Evolutionary conservation across 2,113 vertebrate genomes (phyloP), one percentile per base, ranked within the genome.

Genomic region (Cololabis saira): DNA sequence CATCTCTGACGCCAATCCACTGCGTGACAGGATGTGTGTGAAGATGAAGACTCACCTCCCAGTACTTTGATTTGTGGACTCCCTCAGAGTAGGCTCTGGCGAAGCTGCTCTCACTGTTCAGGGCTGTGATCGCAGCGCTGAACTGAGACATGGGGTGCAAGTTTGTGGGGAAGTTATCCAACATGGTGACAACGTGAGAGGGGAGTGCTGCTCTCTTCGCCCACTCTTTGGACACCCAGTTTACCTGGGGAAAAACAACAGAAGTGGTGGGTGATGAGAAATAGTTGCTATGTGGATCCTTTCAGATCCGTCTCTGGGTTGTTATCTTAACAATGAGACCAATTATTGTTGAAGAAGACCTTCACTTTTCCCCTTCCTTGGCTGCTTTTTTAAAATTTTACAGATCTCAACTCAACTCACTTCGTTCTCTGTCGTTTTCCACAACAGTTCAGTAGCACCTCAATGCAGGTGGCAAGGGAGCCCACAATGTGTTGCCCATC

Each of bases 91-190:
- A 98, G 8, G 96, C 97, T 3, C 95, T 94, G 1, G 95, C 96
- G 22, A 99, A 99, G 67, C 83, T 94, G 92, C 97, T 99, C 90
- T 99, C 97, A 13, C 96, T 98, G 92, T 98, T 99, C 83, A 99
- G 95, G 13, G 97, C 96, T 0, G 97, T 99, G 87, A 99, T 81
- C 30, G 97, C 95, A 0, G 97, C 95, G 6, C 97, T 98, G 81
- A 99, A 94, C 90, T 99, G 97, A 64, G 97, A 98, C 97, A 99
- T 99, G 74, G 97, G 97, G 87, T 99, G 97, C 60, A 99, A 93
- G 89, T 97, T 99, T 78, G 91, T 99, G 62, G 97, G 97, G 87
- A 98, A 99, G 81, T 99, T 99, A 87, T 99, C 97, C 90, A 99
- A 73, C 97, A 99, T 99, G 77, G 97, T 99, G 84, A 98, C 97